A percentile compares a stretch with the other conserved stretches of the same genome.
Evolutionary conservation across 2,797 vertebrate species (phyloP).

Genomic region (Acipenser transmontanus): DNA sequence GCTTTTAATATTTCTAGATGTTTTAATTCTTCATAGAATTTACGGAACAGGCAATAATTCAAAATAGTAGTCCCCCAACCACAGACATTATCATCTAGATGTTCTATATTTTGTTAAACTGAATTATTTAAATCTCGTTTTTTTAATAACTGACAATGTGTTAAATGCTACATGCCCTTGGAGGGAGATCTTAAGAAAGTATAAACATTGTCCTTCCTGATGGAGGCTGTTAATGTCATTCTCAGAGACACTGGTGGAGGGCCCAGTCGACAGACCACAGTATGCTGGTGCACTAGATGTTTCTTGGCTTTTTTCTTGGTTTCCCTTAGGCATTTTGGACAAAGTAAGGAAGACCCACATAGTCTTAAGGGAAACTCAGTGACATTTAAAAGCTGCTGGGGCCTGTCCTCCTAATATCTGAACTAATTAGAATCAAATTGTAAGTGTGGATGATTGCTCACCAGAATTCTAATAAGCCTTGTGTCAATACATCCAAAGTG

Average conservation of each 20-base stretch:
- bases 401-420: slow-evolving; percentile 53
- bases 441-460: slow-evolving; percentile 48
- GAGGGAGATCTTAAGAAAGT: slow-evolving; percentile 42
- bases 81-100: background rate
- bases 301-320: slow-evolving; percentile 53
- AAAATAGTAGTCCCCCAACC: no score
- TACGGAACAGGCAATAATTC: no score
- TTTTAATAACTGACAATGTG: slow-evolving; percentile 24
- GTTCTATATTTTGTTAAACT: background rate
- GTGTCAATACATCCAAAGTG: slow-evolving; percentile 25
- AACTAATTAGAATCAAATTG: slow-evolving; percentile 69
- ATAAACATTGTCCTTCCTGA: slow-evolving; percentile 37
- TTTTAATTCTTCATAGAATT: no score
- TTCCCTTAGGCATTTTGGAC: slow-evolving; percentile 56
- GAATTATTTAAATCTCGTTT: background rate
- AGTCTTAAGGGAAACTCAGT: slow-evolving; percentile 54
- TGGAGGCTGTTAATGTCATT: slow-evolving; percentile 38
- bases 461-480: slow-evolving; percentile 48
- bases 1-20: no score
- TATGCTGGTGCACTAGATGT: slow-evolving; percentile 38
- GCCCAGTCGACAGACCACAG: slow-evolving; percentile 42
- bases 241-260: slow-evolving; percentile 36
- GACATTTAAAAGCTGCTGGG: slow-evolving; percentile 64
- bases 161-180: slow-evolving; percentile 40
- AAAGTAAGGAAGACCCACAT: slow-evolving; percentile 35